Conservation (phyloP, 1,140 invertebrate genomes). For the Magallana angulata region DNA sequence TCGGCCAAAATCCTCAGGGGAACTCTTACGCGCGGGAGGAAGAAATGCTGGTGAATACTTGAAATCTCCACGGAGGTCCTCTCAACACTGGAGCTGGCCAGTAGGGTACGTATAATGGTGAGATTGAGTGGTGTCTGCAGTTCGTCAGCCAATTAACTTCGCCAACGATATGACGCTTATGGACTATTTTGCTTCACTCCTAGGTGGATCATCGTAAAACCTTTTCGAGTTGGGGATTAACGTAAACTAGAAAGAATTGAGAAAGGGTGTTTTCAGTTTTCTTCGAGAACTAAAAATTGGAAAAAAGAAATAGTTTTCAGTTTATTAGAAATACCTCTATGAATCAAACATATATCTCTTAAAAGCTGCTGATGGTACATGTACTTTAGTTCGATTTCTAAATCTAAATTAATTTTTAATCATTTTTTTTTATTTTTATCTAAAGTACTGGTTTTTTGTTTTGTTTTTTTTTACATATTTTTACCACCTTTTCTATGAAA, state of each 20-base stretch:
- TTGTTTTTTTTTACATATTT: too few relatives aligned
- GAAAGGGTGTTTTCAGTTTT: background rate
- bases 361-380: too few relatives aligned
- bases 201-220: background rate
- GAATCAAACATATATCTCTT: too few relatives aligned
- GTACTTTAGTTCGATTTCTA: too few relatives aligned
- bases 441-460: too few relatives aligned
- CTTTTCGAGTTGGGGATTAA: background rate
- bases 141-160: constrained; percentile 20
- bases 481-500: too few relatives aligned
- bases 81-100: constrained; percentile 4
- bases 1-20: constrained; percentile 1
- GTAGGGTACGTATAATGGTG: constrained; percentile 14
- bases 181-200: constrained; percentile 2
- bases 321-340: too few relatives aligned
- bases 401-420: too few relatives aligned
- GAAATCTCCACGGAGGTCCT: constrained; percentile 23
- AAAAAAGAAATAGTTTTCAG: too few relatives aligned
- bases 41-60: constrained; percentile 23
- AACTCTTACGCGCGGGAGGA: constrained; percentile 29
- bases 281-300: background rate
- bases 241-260: background rate
- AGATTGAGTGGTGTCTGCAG: constrained; percentile 32
- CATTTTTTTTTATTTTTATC: too few relatives aligned
- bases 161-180: constrained; percentile 26